phyloP scores from a whole-genome alignment of 2,113 vertebrate genomes.

The Chaetodon auriga region DNA sequence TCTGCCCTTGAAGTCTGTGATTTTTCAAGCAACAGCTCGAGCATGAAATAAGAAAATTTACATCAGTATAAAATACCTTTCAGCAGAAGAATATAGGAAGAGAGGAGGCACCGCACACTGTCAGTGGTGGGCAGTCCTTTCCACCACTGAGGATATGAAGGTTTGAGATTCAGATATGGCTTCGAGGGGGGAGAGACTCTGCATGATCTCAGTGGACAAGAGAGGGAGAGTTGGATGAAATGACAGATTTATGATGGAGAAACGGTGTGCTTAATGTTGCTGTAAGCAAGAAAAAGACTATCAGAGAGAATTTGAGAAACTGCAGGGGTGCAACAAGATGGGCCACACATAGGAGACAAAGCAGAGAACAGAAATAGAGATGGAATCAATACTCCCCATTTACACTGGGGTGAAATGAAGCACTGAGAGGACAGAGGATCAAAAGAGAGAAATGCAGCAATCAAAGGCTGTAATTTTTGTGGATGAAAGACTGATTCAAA shows the following conservation, averaged over 20 bases:
- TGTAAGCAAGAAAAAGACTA: constrained; percentile 71
- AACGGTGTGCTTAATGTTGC: constrained; percentile 68
- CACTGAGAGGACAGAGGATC: constrained; percentile 47
- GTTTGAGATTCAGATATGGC: constrained; percentile 61
- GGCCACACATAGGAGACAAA: constrained; percentile 64
- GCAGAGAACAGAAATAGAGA: constrained; percentile 61
- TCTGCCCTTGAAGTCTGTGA: constrained; percentile 37
- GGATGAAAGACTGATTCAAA: constrained; percentile 72
- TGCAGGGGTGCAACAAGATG: constrained; percentile 40
- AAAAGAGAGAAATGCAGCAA: constrained; percentile 57
- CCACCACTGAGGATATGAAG: constrained; percentile 52
- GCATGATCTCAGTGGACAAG: constrained; percentile 63
- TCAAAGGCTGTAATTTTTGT: constrained; percentile 71
- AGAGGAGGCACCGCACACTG: constrained; percentile 39
- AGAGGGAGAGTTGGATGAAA: constrained; percentile 59
- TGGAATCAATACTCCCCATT: constrained; percentile 69
- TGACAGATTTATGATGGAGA: constrained; percentile 72
- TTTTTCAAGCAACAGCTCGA: constrained; percentile 30
- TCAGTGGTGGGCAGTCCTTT: constrained; percentile 63
- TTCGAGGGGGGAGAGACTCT: constrained; percentile 39
- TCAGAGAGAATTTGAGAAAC: constrained; percentile 59
- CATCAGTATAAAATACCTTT: constrained; percentile 51
- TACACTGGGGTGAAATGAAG: constrained; percentile 52
- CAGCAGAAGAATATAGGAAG: constrained; percentile 51
- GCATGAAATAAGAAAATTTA: constrained; percentile 43